A percentile compares a stretch with the other conserved stretches of the same genome.
Conservation (phyloP, 2,888 invertebrate species). For the Aricia artaxerxes region DNA sequence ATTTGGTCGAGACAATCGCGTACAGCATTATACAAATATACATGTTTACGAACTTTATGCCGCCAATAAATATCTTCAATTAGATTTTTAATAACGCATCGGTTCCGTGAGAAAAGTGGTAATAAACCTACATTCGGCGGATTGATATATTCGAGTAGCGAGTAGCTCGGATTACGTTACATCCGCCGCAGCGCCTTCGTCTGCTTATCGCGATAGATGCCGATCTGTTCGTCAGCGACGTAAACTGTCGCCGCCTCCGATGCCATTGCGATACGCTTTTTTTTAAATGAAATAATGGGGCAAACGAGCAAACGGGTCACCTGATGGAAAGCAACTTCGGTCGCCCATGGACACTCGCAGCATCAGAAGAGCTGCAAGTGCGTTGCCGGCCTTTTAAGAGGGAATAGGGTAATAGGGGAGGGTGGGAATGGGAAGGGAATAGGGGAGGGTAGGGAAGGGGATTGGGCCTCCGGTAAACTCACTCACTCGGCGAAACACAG, state of each 20-base stretch:
- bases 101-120: slow-evolving; percentile 80
- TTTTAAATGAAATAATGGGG: no score
- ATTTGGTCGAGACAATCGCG: background rate
- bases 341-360: no score
- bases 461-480: no score
- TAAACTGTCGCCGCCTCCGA: slow-evolving; percentile 63
- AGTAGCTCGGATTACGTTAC: slow-evolving; percentile 66
- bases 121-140: slow-evolving; percentile 78
- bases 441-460: no score
- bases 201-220: slow-evolving; percentile 64
- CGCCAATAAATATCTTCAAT: slow-evolving; percentile 48
- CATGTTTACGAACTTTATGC: background rate
- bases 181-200: slow-evolving; percentile 73
- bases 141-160: slow-evolving; percentile 77
- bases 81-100: slow-evolving; percentile 75
- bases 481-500: no score
- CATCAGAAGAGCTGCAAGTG: no score
- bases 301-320: no score
- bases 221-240: slow-evolving; percentile 73
- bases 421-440: no score
- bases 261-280: slow-evolving; percentile 54
- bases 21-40: background rate
- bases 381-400: no score
- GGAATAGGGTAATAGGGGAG: no score
- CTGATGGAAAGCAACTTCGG: no score